phyloP scores from a whole-genome alignment of 2,888 invertebrate genomes.

The Acleris laterana region DNA sequence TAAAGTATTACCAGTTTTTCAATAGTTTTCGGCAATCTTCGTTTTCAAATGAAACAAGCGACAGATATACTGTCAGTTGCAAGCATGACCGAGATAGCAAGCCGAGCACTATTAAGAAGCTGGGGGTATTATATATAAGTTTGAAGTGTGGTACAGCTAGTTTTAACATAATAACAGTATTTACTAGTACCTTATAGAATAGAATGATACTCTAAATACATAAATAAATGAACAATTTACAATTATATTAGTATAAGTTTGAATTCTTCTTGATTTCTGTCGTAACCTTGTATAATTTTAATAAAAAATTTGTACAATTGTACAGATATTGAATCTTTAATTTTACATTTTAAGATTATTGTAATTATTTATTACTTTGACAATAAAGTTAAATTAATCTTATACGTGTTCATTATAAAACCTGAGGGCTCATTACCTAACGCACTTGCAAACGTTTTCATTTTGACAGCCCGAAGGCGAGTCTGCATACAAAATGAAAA shows the following conservation, averaged over 20 bases:
- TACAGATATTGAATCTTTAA: slow-evolving; percentile 78
- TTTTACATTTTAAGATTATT: slow-evolving; percentile 59
- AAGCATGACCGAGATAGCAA: no score
- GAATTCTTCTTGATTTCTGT: slow-evolving; percentile 34
- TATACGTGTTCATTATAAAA: background rate
- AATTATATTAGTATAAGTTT: background rate
- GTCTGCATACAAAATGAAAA: no score
- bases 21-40: no score
- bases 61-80: no score
- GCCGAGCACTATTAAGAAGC: no score
- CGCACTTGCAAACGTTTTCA: no score
- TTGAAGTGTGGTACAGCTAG: slow-evolving; percentile 19
- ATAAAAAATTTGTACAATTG: slow-evolving; percentile 70
- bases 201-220: slow-evolving; percentile 55
- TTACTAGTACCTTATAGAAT: slow-evolving; percentile 58
- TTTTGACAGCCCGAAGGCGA: no score
- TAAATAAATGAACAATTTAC: slow-evolving; percentile 35
- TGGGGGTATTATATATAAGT: background rate
- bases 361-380: slow-evolving; percentile 69
- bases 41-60: no score
- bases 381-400: slow-evolving; percentile 36
- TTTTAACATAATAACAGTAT: slow-evolving; percentile 53
- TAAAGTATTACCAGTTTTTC: no score
- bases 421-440: no score
- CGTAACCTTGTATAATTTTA: slow-evolving; percentile 42